Base-by-base conservation (phyloP, 2,888 invertebrate species). In the Dendrolimus pini region DNA sequence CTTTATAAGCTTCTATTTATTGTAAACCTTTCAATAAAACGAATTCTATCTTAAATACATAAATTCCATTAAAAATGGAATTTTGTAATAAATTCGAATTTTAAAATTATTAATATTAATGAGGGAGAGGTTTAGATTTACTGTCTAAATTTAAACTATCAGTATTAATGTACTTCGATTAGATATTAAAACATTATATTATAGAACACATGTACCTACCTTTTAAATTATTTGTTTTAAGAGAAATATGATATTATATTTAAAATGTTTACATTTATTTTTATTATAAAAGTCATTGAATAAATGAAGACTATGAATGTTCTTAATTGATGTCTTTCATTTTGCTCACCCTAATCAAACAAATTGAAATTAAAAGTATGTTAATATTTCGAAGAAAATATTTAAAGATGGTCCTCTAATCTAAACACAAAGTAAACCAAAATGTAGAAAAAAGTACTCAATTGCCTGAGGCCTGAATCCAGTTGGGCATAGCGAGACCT, bases 61-160 rank as follows among this genome's bases (percentile, higher is more conserved):
- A 47, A 10, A 3, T 47, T 47, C 6, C 9, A 12, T 10, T 47
- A 47, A 10, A 6, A 30, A 47, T 47, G 9, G 47, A 47, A 47
- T 47, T 10, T 47, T 47, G 47, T 8, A 47, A 30, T 30, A 30
- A 6, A 30, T 30, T 30, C 30, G 30, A 47, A 47, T 47, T 47
- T 47, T 47, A 47, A 10, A 12, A 47, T 10, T 47, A 47, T 60
- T 59, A 59, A 41, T 12, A 53, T 64, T 74, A 75, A 72, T 71
- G 75, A 75, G 78, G 71, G 79, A 81, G 82, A 79, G 80, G 77
- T 74, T 76, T 74, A 76, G 70, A 74, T 60, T 61, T 65, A 64
- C 65, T 62, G 64, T 30, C 30, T 61, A 65, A 63, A 65, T 64
- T 64, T 69, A 62, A 66, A 68, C 67, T 64, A 69, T 65, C 63